Evolutionary conservation across 2,113 vertebrate genomes (phyloP), one percentile per base, ranked within the genome.

Genomic region (Mastomys coucha): DNA sequence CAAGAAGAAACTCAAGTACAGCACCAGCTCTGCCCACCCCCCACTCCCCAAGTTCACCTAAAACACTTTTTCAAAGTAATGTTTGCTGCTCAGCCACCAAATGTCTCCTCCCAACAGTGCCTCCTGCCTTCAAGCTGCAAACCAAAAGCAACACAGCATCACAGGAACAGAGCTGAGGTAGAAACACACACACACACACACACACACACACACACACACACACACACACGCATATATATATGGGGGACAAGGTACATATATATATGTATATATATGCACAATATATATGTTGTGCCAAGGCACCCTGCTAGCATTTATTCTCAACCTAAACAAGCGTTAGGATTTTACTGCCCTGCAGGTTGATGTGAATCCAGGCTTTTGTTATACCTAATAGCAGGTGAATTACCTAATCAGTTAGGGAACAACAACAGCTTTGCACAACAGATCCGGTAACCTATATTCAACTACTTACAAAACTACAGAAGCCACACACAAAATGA

Each of bases 271-370:
- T n/a, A n/a, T n/a, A n/a, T n/a, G n/a, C n/a, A n/a, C n/a, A 58
- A 58, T 2, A 88, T 53, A 7, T 0, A 87, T 58, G 67, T 81
- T 91, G 87, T 77, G 73, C 78, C 13, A 84, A 65, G 39, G 39
- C 31, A 42, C 22, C 13, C 45, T 56, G 88, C 19, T 69, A 94
- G 24, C 20, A n/a, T 90, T 73, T 87, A 87, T 56, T 85, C 80
- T 76, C 80, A 91, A 56, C 42, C 58, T 70, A 95, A 85, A 0
- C 39, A 93, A 88, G 72, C 75, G 75, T 89, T 97, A 94, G 75
- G 2, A 90, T 95, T 92, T 88, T 96, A 96, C 72, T 24, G 42
- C 70, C 67, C 56, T 51, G 87, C 96, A 97, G 92, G 89, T 13
- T 75, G 53, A 31, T 90, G 0, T 60, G 89, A 51, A 88, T 49